Conservation (phyloP, 2,797 vertebrate species). For the Kryptopterus vitreolus region DNA sequence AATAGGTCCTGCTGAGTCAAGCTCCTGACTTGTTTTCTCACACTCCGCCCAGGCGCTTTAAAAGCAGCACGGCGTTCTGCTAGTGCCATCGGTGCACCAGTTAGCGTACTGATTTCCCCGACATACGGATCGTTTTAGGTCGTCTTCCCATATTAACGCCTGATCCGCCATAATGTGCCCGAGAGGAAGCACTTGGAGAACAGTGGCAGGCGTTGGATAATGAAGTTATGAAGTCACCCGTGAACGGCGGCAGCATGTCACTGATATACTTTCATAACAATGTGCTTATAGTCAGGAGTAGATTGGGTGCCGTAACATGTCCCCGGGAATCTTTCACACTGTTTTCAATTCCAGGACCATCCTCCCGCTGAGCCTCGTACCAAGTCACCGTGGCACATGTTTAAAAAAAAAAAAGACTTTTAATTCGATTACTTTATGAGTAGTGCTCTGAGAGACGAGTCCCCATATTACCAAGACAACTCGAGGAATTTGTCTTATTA, state of each 20-base stretch:
- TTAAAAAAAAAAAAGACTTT: conserved; percentile 44
- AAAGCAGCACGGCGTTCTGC: neutral
- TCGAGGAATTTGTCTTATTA: neutral
- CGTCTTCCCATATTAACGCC: conserved; percentile 26
- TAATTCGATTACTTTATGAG: conserved; percentile 56
- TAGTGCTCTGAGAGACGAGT: conserved; percentile 37
- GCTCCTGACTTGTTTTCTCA: conserved; percentile 34
- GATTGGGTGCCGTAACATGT: conserved; percentile 19
- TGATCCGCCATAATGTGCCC: conserved; percentile 24
- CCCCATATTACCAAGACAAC: neutral
- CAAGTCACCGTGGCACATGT: conserved; percentile 10
- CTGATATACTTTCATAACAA: conserved; percentile 17
- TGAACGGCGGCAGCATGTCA: conserved; percentile 29
- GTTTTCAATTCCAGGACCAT: conserved; percentile 20
- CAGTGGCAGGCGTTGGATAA: conserved; percentile 2
- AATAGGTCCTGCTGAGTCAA: conserved; percentile 28
- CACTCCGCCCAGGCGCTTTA: conserved; percentile 22
- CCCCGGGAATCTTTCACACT: conserved; percentile 38
- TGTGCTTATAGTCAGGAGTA: conserved; percentile 19
- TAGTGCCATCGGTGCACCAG: conserved; percentile 4
- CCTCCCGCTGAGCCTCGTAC: conserved; percentile 37
- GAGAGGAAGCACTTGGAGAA: conserved; percentile 21
- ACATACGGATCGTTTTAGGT: conserved; percentile 35
- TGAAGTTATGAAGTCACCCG: conserved; percentile 38
- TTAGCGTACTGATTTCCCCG: neutral